Base-by-base conservation (phyloP, 1,140 invertebrate genomes). In the Adoxophyes honmai region DNA sequence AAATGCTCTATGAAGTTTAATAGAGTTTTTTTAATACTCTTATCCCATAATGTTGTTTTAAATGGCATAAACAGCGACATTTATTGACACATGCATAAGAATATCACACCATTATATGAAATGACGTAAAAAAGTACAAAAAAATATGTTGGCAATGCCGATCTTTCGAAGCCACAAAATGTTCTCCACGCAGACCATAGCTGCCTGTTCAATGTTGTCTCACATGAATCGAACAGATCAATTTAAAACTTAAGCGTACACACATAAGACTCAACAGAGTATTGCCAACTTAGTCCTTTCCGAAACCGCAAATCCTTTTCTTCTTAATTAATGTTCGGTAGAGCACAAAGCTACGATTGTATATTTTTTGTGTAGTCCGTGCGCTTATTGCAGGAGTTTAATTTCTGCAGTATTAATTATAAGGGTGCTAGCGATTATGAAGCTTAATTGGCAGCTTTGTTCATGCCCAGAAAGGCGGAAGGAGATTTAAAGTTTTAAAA, bases 291-390 rank as follows among this genome's bases (percentile, higher is more conserved):
- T 73, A 61, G 57, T 58, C 68, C 57, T 75, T 78, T 70, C 53
- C 55, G 35, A 54, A 57, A 57, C 55, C 59, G 16, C 34, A 61
- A 62, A 58, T 62, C 57, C 55, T 63, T 75, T 76, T 68, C 63
- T 68, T 73, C 75, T 76, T 81, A 83, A 83, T 83, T 81, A 81
- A 78, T 79, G 74, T 83, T 78, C 73, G 75, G 70, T 72, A 67
- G 66, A 77, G 72, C 66, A 65, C 64, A 76, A 72, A 64, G 70
- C 75, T 73, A 58, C 66, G 68, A 69, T 73, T 81, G 76, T 80
- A 52, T 77, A 63, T 74, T 79, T 80, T 79, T 85, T 75, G 64
- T 80, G 57, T 67, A 73, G 59, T 68, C 68, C 68, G 64, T 73
- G 64, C 70, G 57, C 65, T 80, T 73, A 81, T 74, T 77, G 68